phyloP scores from a whole-genome alignment of 1,140 invertebrate genomes.

The Potamilus streckersoni region DNA sequence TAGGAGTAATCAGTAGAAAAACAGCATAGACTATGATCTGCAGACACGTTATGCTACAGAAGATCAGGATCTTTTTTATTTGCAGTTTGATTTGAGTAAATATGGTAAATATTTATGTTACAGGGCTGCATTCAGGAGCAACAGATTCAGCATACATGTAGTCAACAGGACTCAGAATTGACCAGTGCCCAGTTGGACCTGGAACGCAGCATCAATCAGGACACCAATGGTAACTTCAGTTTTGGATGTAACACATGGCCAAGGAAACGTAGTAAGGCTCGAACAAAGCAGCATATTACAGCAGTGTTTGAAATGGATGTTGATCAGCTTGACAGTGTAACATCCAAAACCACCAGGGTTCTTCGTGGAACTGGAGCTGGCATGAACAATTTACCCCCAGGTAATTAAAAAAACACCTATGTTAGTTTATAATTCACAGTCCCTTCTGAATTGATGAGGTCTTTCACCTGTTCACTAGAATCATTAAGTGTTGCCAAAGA shows the following conservation, averaged over 20 bases:
- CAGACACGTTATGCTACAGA: too few relatives aligned
- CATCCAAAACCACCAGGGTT: slow-evolving; percentile 16
- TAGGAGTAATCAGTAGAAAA: too few relatives aligned
- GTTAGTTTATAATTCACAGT: too few relatives aligned
- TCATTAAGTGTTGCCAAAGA: too few relatives aligned
- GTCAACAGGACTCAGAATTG: slow-evolving; percentile 6
- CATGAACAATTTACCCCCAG: slow-evolving; percentile 24
- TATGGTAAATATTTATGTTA: slow-evolving; percentile 11
- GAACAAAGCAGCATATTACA: slow-evolving; percentile 15
- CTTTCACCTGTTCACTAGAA: too few relatives aligned
- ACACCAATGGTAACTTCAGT: slow-evolving; percentile 25
- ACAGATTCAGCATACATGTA: slow-evolving; percentile 50
- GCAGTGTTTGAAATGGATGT: slow-evolving; percentile 31
- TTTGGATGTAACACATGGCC: slow-evolving; percentile 36
- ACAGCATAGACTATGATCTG: too few relatives aligned
- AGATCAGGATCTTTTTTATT: too few relatives aligned
- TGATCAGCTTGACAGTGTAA: slow-evolving; percentile 4
- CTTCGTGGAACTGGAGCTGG: slow-evolving; percentile 26
- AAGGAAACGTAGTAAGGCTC: slow-evolving; percentile 25
- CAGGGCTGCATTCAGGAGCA: slow-evolving; percentile 60
- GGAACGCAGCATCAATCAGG: slow-evolving; percentile 24
- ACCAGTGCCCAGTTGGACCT: slow-evolving; percentile 21
- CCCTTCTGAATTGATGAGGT: too few relatives aligned
- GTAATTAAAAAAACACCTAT: slow-evolving; percentile 4
- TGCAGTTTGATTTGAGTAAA: too few relatives aligned